Evolutionary conservation across 2,113 vertebrate genomes (phyloP), one percentile per base, ranked within the genome.

Genomic region (Sinocyclocheilus grahami): DNA sequence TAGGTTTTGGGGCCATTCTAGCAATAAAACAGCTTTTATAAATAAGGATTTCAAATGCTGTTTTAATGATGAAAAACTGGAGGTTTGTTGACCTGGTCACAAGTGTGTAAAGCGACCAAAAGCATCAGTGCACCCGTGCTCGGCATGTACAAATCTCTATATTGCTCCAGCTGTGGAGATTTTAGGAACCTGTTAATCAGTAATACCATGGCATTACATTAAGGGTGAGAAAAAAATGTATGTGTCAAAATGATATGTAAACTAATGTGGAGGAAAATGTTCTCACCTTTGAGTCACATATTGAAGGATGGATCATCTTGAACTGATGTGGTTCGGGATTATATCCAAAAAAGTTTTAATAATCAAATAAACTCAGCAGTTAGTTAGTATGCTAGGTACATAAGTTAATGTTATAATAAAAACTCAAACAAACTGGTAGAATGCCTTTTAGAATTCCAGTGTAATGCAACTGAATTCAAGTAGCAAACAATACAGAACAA

Each of bases 111-210:
- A 0, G 96, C 96, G 0, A 95, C 94, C 87, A 97, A 91, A 37
- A 97, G 93, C 95, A 97, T 95, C 78, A 97, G 90, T 0, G 96
- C 97, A 0, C 97, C 96, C 0, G 96, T 97, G 86, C 92, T 96
- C 46, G 95, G 96, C 94, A 96, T 96, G 89, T 96, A 97, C 1
- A 95, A 20, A 16, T 95, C 67, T 24, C 90, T 0, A 1, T 90
- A 92, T 10, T 87, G 74, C 0, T 92, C 88, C 27, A 96, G 90
- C 67, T 92, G 86, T 48, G 92, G 91, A 0, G 96, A 97, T 10
- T 90, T 91, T 92, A 97, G 91, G 92, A 97, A 97, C 90, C 96
- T 97, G 92, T 1, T 0, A 0, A 82, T 76, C 20, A 62, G 39
- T 16, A 27, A 63, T 30, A 76, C 5, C n/a, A 82, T 2, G 11